Conservation (phyloP, 2,113 vertebrate species). For the Brachionichthys hirsutus region DNA sequence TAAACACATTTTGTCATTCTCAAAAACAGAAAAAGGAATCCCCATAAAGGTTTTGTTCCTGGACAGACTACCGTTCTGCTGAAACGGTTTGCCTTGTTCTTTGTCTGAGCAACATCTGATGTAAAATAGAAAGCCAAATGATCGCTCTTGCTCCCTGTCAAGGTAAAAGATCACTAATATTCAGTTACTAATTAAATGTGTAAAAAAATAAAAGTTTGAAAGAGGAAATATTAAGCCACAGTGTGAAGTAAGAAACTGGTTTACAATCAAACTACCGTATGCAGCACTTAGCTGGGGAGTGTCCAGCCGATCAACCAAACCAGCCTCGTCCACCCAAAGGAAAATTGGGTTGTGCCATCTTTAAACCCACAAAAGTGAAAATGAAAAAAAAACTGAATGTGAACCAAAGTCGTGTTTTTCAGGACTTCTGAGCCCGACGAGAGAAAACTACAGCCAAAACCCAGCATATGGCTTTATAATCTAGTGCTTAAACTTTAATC, state of each 20-base stretch:
- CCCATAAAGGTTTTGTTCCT: too few species aligned
- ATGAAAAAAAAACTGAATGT: conserved; percentile 26
- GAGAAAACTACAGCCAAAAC: conserved; percentile 43
- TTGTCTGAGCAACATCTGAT: too few species aligned
- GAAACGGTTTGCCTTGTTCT: too few species aligned
- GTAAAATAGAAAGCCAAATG: too few species aligned
- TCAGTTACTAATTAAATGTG: neutral
- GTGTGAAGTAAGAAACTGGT: neutral
- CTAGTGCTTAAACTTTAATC: conserved; percentile 45
- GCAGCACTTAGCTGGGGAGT: neutral
- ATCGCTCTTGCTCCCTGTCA: neutral
- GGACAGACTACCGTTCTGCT: too few species aligned
- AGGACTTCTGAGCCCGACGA: conserved; percentile 8
- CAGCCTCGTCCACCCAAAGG: neutral
- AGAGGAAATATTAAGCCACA: neutral
- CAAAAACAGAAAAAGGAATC: too few species aligned
- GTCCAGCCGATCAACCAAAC: conserved; percentile 1
- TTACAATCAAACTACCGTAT: neutral
- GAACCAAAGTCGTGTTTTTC: conserved; percentile 28
- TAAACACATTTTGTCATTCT: too few species aligned
- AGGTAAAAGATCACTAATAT: conserved; percentile 15
- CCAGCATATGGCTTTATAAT: conserved; percentile 37
- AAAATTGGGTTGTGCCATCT: neutral
- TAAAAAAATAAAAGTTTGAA: too few species aligned
- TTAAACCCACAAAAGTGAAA: conserved; percentile 2